Conservation (phyloP, 2,888 invertebrate species). For the Aphrophora alni region DNA sequence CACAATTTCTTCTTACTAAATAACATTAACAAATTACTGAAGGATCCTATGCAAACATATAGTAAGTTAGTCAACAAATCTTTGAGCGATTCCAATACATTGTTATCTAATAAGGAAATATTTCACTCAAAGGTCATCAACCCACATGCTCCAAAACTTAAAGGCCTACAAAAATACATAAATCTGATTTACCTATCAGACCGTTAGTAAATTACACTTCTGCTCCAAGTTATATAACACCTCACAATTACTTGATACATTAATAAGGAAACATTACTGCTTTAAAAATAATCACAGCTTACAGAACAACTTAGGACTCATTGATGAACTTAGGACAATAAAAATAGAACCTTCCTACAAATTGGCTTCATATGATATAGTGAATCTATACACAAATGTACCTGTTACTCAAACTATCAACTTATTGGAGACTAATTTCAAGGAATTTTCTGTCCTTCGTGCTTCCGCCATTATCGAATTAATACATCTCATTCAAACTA, state of each 20-base stretch:
- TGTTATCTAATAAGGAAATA: neutral
- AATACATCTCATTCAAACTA: neutral
- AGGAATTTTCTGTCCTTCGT: no score
- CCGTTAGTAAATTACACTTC: slow-evolving; percentile 7
- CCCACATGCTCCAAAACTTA: neutral
- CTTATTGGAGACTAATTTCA: neutral
- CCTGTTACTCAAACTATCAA: neutral
- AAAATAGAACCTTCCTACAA: neutral
- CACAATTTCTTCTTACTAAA: slow-evolving; percentile 6
- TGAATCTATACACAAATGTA: slow-evolving; percentile 26
- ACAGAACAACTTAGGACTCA: neutral
- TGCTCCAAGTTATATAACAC: neutral
- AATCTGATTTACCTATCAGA: slow-evolving; percentile 3
- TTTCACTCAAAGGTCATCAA: neutral
- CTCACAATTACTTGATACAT: neutral
- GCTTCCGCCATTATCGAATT: neutral
- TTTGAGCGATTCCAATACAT: neutral
- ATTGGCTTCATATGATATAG: slow-evolving; percentile 20
- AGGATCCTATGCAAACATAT: slow-evolving; percentile 2
- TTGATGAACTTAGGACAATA: neutral
- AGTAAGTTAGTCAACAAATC: neutral
- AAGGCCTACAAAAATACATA: slow-evolving; percentile 15
- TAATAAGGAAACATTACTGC: neutral
- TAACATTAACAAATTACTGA: neutral
- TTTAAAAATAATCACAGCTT: slow-evolving; percentile 6